A percentile compares a stretch with the other conserved stretches of the same genome.
Evolutionary conservation across 2,888 invertebrate genomes (phyloP).

Genomic region (Mechanitis mazaeus): DNA sequence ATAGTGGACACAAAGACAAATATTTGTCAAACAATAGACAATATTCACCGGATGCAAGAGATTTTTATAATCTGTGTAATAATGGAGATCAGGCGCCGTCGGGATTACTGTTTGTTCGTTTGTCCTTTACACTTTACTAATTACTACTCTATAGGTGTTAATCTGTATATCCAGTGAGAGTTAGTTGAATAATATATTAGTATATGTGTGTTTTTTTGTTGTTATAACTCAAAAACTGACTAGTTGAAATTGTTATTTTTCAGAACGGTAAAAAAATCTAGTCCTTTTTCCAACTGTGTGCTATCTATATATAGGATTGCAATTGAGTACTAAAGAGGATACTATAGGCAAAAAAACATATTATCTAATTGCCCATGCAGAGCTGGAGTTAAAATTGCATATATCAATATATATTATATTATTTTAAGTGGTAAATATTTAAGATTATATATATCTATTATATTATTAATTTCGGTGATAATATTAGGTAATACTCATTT

Average conservation of each 20-base stretch:
- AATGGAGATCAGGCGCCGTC: constrained; percentile 44
- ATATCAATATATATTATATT: too few species aligned
- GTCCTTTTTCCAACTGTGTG: too few species aligned
- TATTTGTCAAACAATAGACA: constrained; percentile 13
- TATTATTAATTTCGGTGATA: constrained; percentile 2
- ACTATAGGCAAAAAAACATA: too few species aligned
- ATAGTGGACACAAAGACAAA: not conserved
- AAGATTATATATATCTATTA: not conserved
- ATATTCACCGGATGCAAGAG: constrained; percentile 12
- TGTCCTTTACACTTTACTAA: constrained; percentile 19
- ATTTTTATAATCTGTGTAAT: constrained; percentile 15
- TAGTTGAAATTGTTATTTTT: not conserved
- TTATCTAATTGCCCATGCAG: too few species aligned
- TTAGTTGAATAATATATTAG: too few species aligned
- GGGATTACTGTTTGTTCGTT: constrained; percentile 38
- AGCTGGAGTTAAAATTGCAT: too few species aligned
- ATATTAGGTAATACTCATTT: constrained; percentile 14
- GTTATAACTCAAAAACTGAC: too few species aligned
- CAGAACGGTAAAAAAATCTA: too few species aligned
- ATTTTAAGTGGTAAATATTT: not conserved
- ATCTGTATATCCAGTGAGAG: not conserved
- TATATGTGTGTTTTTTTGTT: too few species aligned
- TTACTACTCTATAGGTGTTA: constrained; percentile 1
- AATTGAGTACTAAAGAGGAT: too few species aligned
- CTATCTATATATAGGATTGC: too few species aligned